Evolutionary conservation across 2,113 vertebrate species (phyloP).

Genomic region (Nibea albiflora): DNA sequence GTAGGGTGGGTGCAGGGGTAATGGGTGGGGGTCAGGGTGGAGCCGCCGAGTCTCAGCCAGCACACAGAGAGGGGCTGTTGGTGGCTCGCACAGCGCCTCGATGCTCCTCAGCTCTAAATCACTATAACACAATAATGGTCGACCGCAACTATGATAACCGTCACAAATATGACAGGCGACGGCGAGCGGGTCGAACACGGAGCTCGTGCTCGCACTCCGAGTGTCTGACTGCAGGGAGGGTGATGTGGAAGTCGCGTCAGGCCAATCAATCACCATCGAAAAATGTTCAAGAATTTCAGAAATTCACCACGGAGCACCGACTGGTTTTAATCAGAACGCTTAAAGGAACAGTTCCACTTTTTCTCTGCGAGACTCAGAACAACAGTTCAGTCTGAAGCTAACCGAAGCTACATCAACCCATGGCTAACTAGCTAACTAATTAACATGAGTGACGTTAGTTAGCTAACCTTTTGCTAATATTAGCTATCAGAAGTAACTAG

Average conservation of each 20-base stretch:
- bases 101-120: conserved; percentile 49
- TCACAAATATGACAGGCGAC: conserved; percentile 32
- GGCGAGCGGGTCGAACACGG: neutral
- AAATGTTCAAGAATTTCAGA: neutral
- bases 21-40: conserved; percentile 71
- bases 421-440: too few species aligned
- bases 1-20: conserved; percentile 15
- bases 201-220: too few species aligned
- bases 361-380: too few species aligned
- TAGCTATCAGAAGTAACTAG: too few species aligned
- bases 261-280: neutral
- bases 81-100: conserved; percentile 24
- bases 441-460: too few species aligned
- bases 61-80: conserved; percentile 67
- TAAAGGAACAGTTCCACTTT: neutral
- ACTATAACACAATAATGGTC: conserved; percentile 35
- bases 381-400: too few species aligned
- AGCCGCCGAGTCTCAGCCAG: conserved; percentile 75
- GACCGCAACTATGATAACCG: conserved; percentile 66
- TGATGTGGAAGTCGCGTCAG: neutral
- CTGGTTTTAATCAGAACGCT: neutral
- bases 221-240: too few species aligned
- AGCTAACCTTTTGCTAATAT: too few species aligned
- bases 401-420: too few species aligned
- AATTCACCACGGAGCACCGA: too few species aligned